Percentiles rank a stretch among this genome's conserved stretches.
Evolutionary conservation across 2,888 invertebrate genomes (phyloP).

Genomic region (Habroteleia sp.): DNA sequence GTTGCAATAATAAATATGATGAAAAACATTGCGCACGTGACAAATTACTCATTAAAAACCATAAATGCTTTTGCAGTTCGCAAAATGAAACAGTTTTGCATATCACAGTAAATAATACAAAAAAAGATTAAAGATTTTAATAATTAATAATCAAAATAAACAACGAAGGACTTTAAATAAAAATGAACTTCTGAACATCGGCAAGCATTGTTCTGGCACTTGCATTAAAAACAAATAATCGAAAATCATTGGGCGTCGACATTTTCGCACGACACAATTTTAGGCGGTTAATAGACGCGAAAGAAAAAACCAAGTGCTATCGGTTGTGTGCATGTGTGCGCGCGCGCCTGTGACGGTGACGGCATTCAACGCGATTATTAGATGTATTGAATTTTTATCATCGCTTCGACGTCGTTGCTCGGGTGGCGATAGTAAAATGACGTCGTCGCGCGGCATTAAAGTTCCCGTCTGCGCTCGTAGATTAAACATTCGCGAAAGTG

Average conservation of each 20-base stretch:
- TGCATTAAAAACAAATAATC: background rate
- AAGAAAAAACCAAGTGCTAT: slow-evolving; percentile 10
- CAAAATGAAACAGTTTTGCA: no score
- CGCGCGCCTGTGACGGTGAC: slow-evolving; percentile 27
- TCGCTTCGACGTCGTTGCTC: slow-evolving; percentile 30
- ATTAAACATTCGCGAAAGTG: slow-evolving; percentile 49
- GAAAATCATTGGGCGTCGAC: background rate
- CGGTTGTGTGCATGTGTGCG: no score
- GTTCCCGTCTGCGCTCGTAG: slow-evolving; percentile 26
- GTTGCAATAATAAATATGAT: no score
- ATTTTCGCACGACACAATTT: slow-evolving; percentile 6
- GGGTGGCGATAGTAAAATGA: slow-evolving; percentile 50
- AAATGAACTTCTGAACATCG: no score
- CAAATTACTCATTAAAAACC: no score
- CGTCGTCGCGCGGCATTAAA: slow-evolving; percentile 34
- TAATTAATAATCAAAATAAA: no score
- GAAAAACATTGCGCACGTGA: no score
- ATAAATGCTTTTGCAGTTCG: no score
- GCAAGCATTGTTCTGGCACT: no score
- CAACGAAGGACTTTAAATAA: no score
- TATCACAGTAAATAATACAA: no score
- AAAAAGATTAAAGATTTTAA: no score
- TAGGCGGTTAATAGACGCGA: slow-evolving; percentile 10
- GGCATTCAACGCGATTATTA: slow-evolving; percentile 40
- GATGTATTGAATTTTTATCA: slow-evolving; percentile 55